Conservation (phyloP, 1,140 invertebrate species). For the Meloidogyne chitwoodi region DNA sequence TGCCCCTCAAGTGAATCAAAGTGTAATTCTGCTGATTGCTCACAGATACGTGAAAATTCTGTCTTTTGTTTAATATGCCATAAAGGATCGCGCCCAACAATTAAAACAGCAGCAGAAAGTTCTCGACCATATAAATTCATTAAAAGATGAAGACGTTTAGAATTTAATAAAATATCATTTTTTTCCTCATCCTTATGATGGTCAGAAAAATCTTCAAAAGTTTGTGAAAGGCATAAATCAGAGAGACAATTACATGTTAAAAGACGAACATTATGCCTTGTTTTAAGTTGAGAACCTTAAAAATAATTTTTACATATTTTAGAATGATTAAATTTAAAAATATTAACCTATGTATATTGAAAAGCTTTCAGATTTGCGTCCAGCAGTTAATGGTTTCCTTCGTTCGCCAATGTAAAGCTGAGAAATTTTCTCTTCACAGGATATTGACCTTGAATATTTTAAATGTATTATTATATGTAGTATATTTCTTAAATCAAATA, state of each 20-base stretch:
- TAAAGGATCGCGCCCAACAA: slow-evolving; percentile 75
- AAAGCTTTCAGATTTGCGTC: slow-evolving; percentile 35
- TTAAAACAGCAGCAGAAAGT: slow-evolving; percentile 66
- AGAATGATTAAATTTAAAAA: background rate
- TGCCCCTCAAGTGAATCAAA: slow-evolving; percentile 80
- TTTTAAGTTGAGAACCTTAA: slow-evolving; percentile 86
- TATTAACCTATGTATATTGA: slow-evolving; percentile 47
- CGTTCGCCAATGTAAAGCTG: background rate
- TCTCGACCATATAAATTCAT: slow-evolving; percentile 45
- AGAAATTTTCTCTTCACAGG: slow-evolving; percentile 22
- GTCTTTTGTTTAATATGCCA: slow-evolving; percentile 72
- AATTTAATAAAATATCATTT: slow-evolving; percentile 31
- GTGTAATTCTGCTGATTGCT: slow-evolving; percentile 75
- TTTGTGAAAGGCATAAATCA: slow-evolving; percentile 71
- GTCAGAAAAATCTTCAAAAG: background rate
- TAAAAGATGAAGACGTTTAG: slow-evolving; percentile 39
- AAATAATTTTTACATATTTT: background rate
- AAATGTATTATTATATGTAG: background rate
- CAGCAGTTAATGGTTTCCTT: slow-evolving; percentile 8
- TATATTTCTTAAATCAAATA: too few relatives aligned
- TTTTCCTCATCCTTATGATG: background rate
- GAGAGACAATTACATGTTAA: slow-evolving; percentile 75
- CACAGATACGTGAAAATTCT: slow-evolving; percentile 65
- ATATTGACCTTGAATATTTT: slow-evolving; percentile 25
- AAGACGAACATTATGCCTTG: slow-evolving; percentile 92